A percentile compares a stretch with the other conserved stretches of the same genome.
Conservation (phyloP, 2,113 vertebrate species). For the Festucalex cinctus region DNA sequence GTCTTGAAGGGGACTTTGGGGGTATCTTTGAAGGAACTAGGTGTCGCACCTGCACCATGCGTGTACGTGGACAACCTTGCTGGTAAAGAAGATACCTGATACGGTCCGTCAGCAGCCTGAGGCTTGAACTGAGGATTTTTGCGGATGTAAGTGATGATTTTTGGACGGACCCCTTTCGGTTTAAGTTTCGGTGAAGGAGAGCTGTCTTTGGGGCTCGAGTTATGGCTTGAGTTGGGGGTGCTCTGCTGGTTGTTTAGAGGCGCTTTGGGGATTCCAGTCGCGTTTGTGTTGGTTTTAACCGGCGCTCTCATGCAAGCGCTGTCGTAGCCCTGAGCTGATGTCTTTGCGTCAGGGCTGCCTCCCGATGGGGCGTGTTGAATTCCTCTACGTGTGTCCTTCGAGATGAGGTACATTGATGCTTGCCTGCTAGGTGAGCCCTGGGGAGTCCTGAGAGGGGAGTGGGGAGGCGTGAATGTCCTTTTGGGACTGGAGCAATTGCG, state of each 20-base stretch:
- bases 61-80: slow-evolving; percentile 69
- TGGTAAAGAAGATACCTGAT: slow-evolving; percentile 79
- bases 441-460: slow-evolving; percentile 65
- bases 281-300: slow-evolving; percentile 77
- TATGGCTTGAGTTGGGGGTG: slow-evolving; percentile 56
- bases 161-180: slow-evolving; percentile 91
- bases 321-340: slow-evolving; percentile 68
- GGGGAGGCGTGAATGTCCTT: slow-evolving; percentile 55
- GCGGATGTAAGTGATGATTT: slow-evolving; percentile 94
- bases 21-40: slow-evolving; percentile 52
- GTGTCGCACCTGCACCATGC: slow-evolving; percentile 61
- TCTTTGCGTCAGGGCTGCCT: slow-evolving; percentile 39
- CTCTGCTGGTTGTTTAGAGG: slow-evolving; percentile 70
- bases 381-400: slow-evolving; percentile 57
- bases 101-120: slow-evolving; percentile 75
- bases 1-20: slow-evolving; percentile 64
- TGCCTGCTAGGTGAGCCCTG: slow-evolving; percentile 69
- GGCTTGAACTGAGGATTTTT: slow-evolving; percentile 84
- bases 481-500: slow-evolving; percentile 67
- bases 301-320: slow-evolving; percentile 80
- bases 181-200: slow-evolving; percentile 76
- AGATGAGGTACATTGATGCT: slow-evolving; percentile 58
- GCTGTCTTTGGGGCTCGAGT: slow-evolving; percentile 58
- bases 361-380: slow-evolving; percentile 49
- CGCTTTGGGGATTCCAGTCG: slow-evolving; percentile 82